phyloP scores from a whole-genome alignment of 2,888 invertebrate genomes.

The Metacarcinus magister region DNA sequence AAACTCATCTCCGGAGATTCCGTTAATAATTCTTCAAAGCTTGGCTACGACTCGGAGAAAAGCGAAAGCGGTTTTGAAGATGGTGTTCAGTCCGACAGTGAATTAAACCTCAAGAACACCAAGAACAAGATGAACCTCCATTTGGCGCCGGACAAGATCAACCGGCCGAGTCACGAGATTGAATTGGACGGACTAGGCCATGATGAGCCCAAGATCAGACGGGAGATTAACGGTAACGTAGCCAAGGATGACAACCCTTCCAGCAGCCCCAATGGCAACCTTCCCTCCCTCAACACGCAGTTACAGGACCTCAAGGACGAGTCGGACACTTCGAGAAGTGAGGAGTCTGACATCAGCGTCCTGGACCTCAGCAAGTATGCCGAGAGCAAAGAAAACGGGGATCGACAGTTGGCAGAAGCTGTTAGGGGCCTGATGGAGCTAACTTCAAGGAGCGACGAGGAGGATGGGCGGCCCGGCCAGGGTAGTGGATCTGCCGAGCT shows the following conservation, averaged over 20 bases:
- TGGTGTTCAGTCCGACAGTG: slow-evolving; percentile 77
- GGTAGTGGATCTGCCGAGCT: slow-evolving; percentile 60
- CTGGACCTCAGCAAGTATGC: slow-evolving; percentile 78
- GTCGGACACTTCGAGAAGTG: slow-evolving; percentile 81
- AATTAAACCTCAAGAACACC: slow-evolving; percentile 81
- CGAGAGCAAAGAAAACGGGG: slow-evolving; percentile 81
- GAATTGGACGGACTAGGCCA: slow-evolving; percentile 63
- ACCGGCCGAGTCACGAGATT: slow-evolving; percentile 76
- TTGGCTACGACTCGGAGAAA: slow-evolving; percentile 76
- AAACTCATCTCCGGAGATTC: slow-evolving; percentile 52
- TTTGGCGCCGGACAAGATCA: slow-evolving; percentile 81
- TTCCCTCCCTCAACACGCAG: slow-evolving; percentile 55
- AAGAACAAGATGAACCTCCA: slow-evolving; percentile 82
- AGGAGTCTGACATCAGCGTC: slow-evolving; percentile 82
- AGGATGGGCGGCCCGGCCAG: neutral
- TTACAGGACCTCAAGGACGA: slow-evolving; percentile 77
- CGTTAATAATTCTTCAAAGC: slow-evolving; percentile 51
- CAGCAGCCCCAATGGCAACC: slow-evolving; percentile 66
- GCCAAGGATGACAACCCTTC: slow-evolving; percentile 65
- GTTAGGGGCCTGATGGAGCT: slow-evolving; percentile 72
- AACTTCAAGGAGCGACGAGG: slow-evolving; percentile 63
- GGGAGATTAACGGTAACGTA: slow-evolving; percentile 82
- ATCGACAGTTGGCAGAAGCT: slow-evolving; percentile 78
- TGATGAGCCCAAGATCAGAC: slow-evolving; percentile 77
- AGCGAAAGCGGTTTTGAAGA: slow-evolving; percentile 81